Evolutionary conservation across 2,888 invertebrate species (phyloP).

Genomic region (Lacanobia wlatinum): DNA sequence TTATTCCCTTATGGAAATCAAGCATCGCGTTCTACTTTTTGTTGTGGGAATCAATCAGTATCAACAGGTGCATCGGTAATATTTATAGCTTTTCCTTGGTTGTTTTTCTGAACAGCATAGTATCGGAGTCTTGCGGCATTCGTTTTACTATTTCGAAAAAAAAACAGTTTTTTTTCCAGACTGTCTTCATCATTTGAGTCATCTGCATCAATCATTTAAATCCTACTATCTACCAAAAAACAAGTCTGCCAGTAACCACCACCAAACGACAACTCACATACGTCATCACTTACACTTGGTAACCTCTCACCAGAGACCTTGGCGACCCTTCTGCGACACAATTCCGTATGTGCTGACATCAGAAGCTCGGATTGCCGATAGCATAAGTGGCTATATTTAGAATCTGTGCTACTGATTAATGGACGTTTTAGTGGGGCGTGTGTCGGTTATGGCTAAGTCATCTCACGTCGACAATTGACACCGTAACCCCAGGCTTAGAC

Average conservation of each 20-base stretch:
- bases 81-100: conserved; percentile 3
- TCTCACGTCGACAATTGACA: conserved; percentile 84
- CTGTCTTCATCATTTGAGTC: neutral
- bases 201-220: neutral
- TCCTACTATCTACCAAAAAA: neutral
- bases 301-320: conserved; percentile 46
- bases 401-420: conserved; percentile 89
- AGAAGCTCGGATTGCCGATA: conserved; percentile 79
- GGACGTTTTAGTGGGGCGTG: conserved; percentile 78
- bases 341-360: conserved; percentile 81
- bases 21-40: conserved; percentile 39
- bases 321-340: conserved; percentile 56
- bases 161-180: too few species aligned
- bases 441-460: conserved; percentile 76
- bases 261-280: neutral
- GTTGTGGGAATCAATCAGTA: conserved; percentile 32
- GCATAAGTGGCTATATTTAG: conserved; percentile 90
- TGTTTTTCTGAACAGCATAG: conserved; percentile 1
- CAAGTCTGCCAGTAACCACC: too few species aligned
- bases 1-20: conserved; percentile 21
- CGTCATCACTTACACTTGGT: conserved; percentile 6
- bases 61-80: conserved; percentile 18
- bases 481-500: conserved; percentile 82
- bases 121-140: neutral
- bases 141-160: neutral